Conservation (phyloP, 2,888 invertebrate genomes). For the Heteromurus nitidus region DNA sequence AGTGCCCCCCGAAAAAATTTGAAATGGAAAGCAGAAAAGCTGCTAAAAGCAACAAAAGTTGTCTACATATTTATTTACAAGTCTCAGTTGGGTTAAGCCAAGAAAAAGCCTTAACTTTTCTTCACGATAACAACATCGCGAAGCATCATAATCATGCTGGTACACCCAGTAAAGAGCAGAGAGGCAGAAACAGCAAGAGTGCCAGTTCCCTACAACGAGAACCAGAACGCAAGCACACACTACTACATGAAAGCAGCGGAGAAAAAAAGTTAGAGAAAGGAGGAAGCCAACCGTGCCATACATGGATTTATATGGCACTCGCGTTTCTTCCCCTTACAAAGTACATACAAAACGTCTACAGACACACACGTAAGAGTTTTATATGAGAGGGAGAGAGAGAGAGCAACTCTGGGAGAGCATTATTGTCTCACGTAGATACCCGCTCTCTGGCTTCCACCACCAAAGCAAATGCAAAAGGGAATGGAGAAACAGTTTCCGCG, state of each 20-base stretch:
- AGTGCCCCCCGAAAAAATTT: slow-evolving; percentile 20
- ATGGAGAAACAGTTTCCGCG: slow-evolving; percentile 53
- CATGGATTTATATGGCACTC: slow-evolving; percentile 14
- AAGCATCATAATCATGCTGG: slow-evolving; percentile 41
- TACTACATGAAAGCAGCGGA: slow-evolving; percentile 6
- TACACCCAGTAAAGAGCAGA: slow-evolving; percentile 15
- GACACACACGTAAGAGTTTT: not conserved
- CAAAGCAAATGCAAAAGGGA: slow-evolving; percentile 30
- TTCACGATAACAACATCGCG: slow-evolving; percentile 35
- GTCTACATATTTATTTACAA: slow-evolving; percentile 54
- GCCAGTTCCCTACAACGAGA: not conserved
- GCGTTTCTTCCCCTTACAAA: too few relatives aligned
- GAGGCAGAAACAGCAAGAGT: slow-evolving; percentile 19
- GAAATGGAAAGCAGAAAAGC: slow-evolving; percentile 51
- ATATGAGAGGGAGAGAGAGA: not conserved
- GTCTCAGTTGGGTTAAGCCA: slow-evolving; percentile 51
- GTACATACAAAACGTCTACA: not conserved
- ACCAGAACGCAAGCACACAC: not conserved
- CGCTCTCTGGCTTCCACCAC: not conserved
- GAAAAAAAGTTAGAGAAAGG: slow-evolving; percentile 17
- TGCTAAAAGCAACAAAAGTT: slow-evolving; percentile 52
- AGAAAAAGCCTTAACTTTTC: slow-evolving; percentile 42
- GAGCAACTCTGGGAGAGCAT: too few relatives aligned
- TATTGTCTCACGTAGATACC: slow-evolving; percentile 38
- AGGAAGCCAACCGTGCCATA: slow-evolving; percentile 38